Conservation (phyloP, 2,888 invertebrate genomes). For the Chalcis sispes region DNA sequence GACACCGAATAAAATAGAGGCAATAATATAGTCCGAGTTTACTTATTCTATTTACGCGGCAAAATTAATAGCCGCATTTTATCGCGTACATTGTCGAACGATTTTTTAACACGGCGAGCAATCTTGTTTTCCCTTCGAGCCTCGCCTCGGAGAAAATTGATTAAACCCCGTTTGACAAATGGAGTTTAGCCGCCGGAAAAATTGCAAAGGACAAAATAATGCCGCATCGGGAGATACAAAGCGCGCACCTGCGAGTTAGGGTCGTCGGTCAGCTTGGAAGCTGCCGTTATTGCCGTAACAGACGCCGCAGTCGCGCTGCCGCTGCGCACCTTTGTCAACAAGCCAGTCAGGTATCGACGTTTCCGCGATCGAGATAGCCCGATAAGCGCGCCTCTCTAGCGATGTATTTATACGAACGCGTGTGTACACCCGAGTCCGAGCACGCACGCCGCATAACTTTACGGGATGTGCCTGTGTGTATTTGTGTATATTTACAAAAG, state of each 20-base stretch:
- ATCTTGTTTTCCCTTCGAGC: background rate
- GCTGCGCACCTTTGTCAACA: slow-evolving; percentile 31
- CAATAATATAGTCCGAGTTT: too few species aligned
- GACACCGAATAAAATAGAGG: too few species aligned
- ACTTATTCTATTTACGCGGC: too few species aligned
- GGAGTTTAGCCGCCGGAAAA: slow-evolving; percentile 16
- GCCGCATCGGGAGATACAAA: slow-evolving; percentile 27
- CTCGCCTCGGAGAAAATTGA: slow-evolving; percentile 1
- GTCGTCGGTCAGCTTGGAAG: slow-evolving; percentile 24
- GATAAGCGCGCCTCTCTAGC: slow-evolving; percentile 20
- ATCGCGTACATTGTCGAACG: background rate
- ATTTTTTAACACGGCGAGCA: too few species aligned
- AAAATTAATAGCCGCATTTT: too few species aligned
- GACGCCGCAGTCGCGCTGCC: background rate
- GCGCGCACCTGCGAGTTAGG: slow-evolving; percentile 18
- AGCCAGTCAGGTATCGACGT: slow-evolving; percentile 44
- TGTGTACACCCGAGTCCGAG: background rate
- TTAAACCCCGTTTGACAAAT: slow-evolving; percentile 37
- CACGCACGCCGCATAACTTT: slow-evolving; percentile 23
- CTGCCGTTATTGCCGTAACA: slow-evolving; percentile 11
- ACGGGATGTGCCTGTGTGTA: background rate
- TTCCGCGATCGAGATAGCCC: slow-evolving; percentile 49
- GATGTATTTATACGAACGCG: background rate
- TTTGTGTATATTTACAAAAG: too few species aligned
- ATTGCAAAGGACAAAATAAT: background rate